Conservation (phyloP, 2,888 invertebrate species). For the Anorthoa munda region DNA sequence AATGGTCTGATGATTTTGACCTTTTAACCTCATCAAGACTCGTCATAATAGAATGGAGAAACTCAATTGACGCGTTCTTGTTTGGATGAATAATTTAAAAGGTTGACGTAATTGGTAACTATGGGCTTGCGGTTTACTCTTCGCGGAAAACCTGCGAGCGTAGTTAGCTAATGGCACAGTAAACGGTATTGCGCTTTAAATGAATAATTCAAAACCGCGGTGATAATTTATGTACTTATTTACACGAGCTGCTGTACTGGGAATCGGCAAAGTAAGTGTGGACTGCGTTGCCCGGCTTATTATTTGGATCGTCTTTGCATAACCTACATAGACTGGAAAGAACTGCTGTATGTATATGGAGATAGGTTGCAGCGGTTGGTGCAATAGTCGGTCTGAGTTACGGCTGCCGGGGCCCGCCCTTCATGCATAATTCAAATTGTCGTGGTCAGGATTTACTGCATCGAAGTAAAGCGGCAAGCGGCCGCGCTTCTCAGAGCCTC, state of each 20-base stretch:
- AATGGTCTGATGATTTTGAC: constrained; percentile 74
- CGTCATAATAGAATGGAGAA: constrained; percentile 64
- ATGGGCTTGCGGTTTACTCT: constrained; percentile 64
- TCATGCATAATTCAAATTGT: constrained; percentile 84
- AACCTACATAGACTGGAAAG: constrained; percentile 32
- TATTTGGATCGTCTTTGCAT: constrained; percentile 43
- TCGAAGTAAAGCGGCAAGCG: constrained; percentile 63
- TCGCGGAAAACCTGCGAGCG: constrained; percentile 71
- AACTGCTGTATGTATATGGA: constrained; percentile 35
- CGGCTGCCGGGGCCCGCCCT: constrained; percentile 69
- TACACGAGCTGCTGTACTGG: constrained; percentile 63
- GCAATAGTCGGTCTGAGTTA: constrained; percentile 64
- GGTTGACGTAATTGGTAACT: constrained; percentile 65
- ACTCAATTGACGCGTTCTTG: constrained; percentile 67
- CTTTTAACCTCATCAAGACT: constrained; percentile 73
- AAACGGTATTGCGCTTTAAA: constrained; percentile 74
- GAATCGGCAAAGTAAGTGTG: constrained; percentile 61
- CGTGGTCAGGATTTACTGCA: constrained; percentile 79
- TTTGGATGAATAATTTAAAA: constrained; percentile 63
- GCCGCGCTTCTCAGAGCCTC: constrained; percentile 68
- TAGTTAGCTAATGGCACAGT: constrained; percentile 68
- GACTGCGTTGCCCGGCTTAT: constrained; percentile 40
- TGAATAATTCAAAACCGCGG: constrained; percentile 78
- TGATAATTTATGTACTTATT: constrained; percentile 65
- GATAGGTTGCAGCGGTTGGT: constrained; percentile 57